Conservation (phyloP, 1,140 invertebrate genomes). For the Orius laevigatus region DNA sequence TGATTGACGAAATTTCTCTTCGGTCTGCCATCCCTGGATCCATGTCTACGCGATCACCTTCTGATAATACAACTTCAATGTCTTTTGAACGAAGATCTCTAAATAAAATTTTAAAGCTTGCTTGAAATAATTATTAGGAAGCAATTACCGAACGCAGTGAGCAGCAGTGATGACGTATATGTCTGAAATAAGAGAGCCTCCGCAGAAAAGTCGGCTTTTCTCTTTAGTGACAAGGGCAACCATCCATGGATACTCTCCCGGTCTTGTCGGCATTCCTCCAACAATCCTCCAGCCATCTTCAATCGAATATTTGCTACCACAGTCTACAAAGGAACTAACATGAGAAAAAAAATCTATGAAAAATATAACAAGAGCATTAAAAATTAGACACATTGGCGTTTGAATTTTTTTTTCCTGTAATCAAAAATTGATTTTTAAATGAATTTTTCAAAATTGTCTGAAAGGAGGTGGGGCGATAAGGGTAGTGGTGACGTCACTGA, state of each 20-base stretch:
- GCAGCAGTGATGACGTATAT: slow-evolving; percentile 42
- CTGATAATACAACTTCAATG: slow-evolving; percentile 29
- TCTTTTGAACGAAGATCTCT: slow-evolving; percentile 19
- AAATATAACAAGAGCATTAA: not conserved
- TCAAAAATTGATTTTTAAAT: no score
- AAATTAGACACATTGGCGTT: not conserved
- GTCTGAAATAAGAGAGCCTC: slow-evolving; percentile 40
- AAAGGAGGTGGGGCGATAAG: no score
- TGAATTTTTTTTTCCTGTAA: no score
- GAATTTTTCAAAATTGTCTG: no score
- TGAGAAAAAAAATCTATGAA: slow-evolving; percentile 8
- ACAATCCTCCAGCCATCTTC: slow-evolving; percentile 28
- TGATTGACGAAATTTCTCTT: slow-evolving; percentile 23
- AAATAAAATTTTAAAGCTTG: not conserved
- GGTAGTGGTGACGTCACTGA: no score
- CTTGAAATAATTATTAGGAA: not conserved
- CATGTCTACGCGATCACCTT: slow-evolving; percentile 23
- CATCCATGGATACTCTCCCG: slow-evolving; percentile 38
- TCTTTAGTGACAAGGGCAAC: slow-evolving; percentile 29
- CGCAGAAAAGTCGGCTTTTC: slow-evolving; percentile 37
- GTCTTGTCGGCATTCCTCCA: slow-evolving; percentile 29
- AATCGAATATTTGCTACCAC: slow-evolving; percentile 27
- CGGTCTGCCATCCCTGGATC: slow-evolving; percentile 21
- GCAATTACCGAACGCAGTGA: slow-evolving; percentile 38
- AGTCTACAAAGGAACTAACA: no score